Percentiles rank a stretch among this genome's conserved stretches.
Evolutionary conservation across 2,797 vertebrate genomes (phyloP).

Genomic region (Alca torda): DNA sequence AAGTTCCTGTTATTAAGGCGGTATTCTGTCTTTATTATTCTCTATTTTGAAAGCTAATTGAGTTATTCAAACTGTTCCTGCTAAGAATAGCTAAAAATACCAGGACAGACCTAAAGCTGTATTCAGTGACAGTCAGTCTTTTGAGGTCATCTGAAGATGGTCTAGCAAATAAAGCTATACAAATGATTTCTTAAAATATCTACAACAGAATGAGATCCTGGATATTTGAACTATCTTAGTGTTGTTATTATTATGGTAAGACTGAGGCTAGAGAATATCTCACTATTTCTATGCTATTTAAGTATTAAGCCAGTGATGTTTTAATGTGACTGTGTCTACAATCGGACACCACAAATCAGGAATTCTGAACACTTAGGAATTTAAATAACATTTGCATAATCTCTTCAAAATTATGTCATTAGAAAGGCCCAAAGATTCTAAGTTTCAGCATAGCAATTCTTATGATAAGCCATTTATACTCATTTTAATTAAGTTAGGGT

Average conservation of each 20-base stretch:
- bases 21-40: background rate
- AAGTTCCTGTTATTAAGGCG: background rate
- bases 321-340: background rate
- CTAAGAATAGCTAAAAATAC: background rate
- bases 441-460: background rate
- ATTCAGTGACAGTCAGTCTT: background rate
- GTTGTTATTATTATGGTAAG: background rate
- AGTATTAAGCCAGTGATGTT: background rate
- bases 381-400: background rate
- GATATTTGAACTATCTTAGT: background rate
- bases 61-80: background rate
- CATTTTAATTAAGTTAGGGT: background rate
- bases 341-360: rapidly evolving
- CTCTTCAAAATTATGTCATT: background rate
- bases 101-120: background rate
- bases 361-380: background rate
- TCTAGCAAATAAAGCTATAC: background rate
- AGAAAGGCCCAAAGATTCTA: background rate
- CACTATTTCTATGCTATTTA: background rate
- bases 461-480: background rate
- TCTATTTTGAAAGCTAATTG: background rate
- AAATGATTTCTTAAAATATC: background rate
- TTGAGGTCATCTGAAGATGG: background rate
- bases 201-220: background rate
- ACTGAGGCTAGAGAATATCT: background rate